Percentiles rank a stretch among this genome's conserved stretches.
phyloP scores from a whole-genome alignment of 2,888 invertebrate species.

The Meliscaeva auricollis region DNA sequence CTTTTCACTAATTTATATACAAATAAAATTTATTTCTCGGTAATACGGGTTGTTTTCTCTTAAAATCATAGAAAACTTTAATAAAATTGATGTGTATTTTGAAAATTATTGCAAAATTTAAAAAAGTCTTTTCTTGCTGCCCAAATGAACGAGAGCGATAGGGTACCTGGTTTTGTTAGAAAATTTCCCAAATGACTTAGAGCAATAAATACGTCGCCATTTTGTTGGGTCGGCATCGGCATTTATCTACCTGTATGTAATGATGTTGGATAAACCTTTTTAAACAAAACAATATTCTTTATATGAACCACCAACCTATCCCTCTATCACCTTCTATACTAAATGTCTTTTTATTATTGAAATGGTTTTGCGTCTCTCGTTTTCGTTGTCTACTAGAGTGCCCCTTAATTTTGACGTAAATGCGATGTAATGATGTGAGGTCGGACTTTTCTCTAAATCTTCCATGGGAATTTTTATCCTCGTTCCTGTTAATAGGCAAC shows the following conservation, averaged over 20 bases:
- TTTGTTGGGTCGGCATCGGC: not conserved
- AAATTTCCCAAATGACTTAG: not conserved
- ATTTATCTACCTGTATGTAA: not conserved
- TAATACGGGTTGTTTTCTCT: not conserved
- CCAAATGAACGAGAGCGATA: not conserved
- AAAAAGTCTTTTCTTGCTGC: not conserved
- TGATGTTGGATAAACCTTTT: not conserved
- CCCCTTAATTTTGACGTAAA: slow-evolving; percentile 51
- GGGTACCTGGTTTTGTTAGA: not conserved
- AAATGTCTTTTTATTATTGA: not conserved
- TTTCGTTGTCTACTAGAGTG: slow-evolving; percentile 25
- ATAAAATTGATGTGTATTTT: not conserved
- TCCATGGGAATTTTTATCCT: slow-evolving; percentile 61
- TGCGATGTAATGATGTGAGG: slow-evolving; percentile 68
- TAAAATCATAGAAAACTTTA: not conserved
- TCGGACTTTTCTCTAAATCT: slow-evolving; percentile 62
- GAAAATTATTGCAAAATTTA: not conserved
- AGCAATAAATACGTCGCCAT: not conserved
- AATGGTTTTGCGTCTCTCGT: not conserved
- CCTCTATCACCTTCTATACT: not conserved
- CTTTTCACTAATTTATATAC: no score
- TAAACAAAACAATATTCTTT: slow-evolving; percentile 39
- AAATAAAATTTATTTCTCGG: not conserved
- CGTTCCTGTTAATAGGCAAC: slow-evolving; percentile 64
- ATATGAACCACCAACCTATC: not conserved